A percentile compares a stretch with the other conserved stretches of the same genome.
Conservation (phyloP, 2,888 invertebrate genomes). For the Mythimna ferrago region DNA sequence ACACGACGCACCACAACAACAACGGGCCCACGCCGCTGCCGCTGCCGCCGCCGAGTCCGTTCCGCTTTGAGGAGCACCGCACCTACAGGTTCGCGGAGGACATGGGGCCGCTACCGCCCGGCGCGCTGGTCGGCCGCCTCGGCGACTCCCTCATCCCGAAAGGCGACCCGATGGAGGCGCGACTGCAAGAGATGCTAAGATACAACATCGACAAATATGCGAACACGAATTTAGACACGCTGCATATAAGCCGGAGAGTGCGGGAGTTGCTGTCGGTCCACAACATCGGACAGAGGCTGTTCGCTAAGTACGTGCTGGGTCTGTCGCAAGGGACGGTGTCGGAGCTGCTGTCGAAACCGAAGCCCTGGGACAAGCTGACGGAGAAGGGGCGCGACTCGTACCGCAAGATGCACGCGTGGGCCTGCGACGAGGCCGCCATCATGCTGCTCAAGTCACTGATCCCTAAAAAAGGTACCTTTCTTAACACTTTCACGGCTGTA, state of each 20-base stretch:
- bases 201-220: constrained; percentile 99
- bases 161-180: constrained; percentile 98
- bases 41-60: constrained; percentile 91
- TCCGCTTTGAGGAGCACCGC: constrained; percentile 95
- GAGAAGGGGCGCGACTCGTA: constrained; percentile 99
- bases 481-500: constrained; percentile 36
- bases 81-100: constrained; percentile 96
- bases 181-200: constrained; percentile 97
- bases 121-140: constrained; percentile 95
- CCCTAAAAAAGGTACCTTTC: constrained; percentile 97
- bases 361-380: constrained; percentile 99
- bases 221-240: constrained; percentile 98
- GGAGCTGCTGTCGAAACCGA: constrained; percentile 99
- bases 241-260: constrained; percentile 97
- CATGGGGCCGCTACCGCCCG: constrained; percentile 93
- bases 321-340: constrained; percentile 99
- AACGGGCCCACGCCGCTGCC: constrained; percentile 87
- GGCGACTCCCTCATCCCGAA: constrained; percentile 98
- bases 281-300: constrained; percentile 99
- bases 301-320: constrained; percentile 99
- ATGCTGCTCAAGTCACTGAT: constrained; percentile 99
- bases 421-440: constrained; percentile 99
- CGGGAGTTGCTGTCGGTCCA: constrained; percentile 98
- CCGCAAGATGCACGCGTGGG: constrained; percentile 99
- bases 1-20: constrained; percentile 90